Base-by-base conservation (phyloP, 2,888 invertebrate species). In the Ellobium chinense region DNA sequence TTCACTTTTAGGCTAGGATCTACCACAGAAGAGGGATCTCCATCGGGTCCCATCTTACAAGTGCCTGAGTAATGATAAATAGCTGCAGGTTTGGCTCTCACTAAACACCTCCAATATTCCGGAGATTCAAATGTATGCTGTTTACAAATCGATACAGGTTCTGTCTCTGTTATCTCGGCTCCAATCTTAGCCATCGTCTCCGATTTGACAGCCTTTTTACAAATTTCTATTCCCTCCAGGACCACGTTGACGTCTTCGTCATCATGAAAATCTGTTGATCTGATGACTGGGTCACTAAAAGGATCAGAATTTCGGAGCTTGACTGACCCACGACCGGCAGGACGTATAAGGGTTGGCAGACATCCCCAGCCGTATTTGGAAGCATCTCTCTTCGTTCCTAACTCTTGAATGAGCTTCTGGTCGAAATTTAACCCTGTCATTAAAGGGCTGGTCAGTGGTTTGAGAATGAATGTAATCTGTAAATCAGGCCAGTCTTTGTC, bases 31-130 rank as follows among this genome's bases (percentile, higher is more conserved):
- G 90, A 86, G 0, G 81, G 72, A 82, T 93, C 93, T 5, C 89
- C 87, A 0, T 54, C 81, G 21, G 85, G 90, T 1, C 96, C 96
- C 90, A 96, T 96, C 27, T 95, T 94, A 88, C 96, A 96, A 0
- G 96, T 96, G 0, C 97, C 96, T 0, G 95, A 95, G 0, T 95
- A 95, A 91, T 97, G 97, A 90, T 84, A 85, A 46, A 83, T 83
- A 0, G 86, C 81, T 3, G 80, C 58, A 3, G 86, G 85, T 29
- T 84, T 80, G 39, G 85, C 81, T 21, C 86, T 81, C n/a, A 88
- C 62, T 21, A 86, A 46, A 63, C 87, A 89, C 31, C 82, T 85
- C 84, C 86, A 87, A 62, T 76, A 76, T 3, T 27, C 34, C 1
- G 27, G 27, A 18, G 56, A 56, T 12, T 56, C 72, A 56, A 56